Conservation (phyloP, 2,113 vertebrate genomes). For the Vidua chalybeata region DNA sequence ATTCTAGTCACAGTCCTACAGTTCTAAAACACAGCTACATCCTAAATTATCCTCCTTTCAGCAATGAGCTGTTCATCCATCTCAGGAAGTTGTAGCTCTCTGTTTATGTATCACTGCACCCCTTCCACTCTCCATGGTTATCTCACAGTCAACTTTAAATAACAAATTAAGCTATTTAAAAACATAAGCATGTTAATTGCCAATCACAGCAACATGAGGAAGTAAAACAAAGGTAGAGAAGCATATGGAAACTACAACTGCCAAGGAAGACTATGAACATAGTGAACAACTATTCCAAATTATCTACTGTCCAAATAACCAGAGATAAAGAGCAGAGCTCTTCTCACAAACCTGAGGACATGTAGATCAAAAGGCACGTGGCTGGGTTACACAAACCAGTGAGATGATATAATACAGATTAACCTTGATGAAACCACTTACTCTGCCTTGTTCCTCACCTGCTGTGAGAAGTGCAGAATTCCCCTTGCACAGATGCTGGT, state of each 20-base stretch:
- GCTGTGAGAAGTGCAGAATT: background rate
- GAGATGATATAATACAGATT: background rate
- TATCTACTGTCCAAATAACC: background rate
- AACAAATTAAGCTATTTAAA: background rate
- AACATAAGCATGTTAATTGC: background rate
- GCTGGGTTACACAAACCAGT: background rate
- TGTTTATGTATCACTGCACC: background rate
- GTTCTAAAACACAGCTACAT: background rate
- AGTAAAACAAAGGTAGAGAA: background rate
- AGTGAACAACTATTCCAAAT: background rate
- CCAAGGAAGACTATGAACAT: rapidly evolving
- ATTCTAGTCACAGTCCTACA: background rate
- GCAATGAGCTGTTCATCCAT: background rate
- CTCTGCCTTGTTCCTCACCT: background rate
- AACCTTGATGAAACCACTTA: background rate
- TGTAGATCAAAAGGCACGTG: background rate
- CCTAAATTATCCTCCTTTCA: background rate
- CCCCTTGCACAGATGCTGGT: background rate
- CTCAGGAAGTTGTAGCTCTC: background rate
- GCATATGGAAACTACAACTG: background rate
- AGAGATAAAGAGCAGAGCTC: background rate
- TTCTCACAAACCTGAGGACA: background rate
- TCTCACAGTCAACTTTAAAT: background rate
- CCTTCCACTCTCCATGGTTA: background rate
- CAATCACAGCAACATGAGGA: background rate